Base-by-base conservation (phyloP, 2,888 invertebrate species). In the Eupithecia subumbrata region DNA sequence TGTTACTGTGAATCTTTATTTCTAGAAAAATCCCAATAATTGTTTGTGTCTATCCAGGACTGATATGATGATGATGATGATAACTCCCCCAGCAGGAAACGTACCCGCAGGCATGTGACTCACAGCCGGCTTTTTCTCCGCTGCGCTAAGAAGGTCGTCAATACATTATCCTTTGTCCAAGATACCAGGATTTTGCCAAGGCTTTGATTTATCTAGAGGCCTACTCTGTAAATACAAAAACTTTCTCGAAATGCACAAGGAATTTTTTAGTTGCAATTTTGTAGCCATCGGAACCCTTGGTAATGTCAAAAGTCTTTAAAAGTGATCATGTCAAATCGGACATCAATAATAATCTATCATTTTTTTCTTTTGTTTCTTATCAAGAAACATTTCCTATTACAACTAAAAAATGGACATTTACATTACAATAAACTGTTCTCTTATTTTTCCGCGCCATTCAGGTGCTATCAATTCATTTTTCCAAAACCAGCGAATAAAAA, bases 171-270 rank as follows among this genome's bases (percentile, higher is more conserved):
- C 43, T 68, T 68, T 68, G 40, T 43, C 3, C 25, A 40, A 68
- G 0, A 68, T 12, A 67, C n/a, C 66, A 71, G 74, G 71, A 74
- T 69, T 63, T 63, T 34, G 25, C 56, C 71, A 71, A 71, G 75
- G 63, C 37, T 37, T 67, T 37, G 66, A 34, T 68, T 63, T 5
- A 60, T 60, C 37, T 37, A 16, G 40, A 52, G 22, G 56, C 43
- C 71, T 43, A 69, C 68, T 40, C 37, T 66, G 37, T n/a, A 40
- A 67, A 37, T 12, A 56, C 12, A 12, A 22, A 52, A 56, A 22
- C 22, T 22, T 56, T 56, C 11, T 22, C 11, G 22, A 12, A 22
- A 56, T 18, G 2, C 48, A 48, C 5, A 45, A 48, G 30, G 30
- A 30, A 30, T 30, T 30, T 30, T 30, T 30, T 30, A 30, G 30